Base-by-base conservation (phyloP, 2,888 invertebrate genomes). In the Drosophila peninsularis region DNA sequence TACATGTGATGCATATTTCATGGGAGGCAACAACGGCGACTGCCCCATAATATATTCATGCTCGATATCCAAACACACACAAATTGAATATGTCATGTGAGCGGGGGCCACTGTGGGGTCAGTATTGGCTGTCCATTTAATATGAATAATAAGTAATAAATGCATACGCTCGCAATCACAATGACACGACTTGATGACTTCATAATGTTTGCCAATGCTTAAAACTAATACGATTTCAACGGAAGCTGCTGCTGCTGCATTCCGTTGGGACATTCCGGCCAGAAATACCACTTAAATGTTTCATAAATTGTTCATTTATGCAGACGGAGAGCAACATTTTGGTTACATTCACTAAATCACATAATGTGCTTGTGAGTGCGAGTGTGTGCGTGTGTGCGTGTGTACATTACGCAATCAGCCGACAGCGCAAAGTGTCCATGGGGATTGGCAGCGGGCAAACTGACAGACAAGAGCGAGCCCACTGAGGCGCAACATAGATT, bases 251-350 rank as follows among this genome's bases (percentile, higher is more conserved):
- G 44, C 42, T 42, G 14, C 37, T 36, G 49, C 21, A 64, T 32
- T 64, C 65, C 65, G 30, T 9, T 19, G 65, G 65, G 52, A 64
- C 19, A 34, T 34, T 10, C 41, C 14, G 19, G n/a, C 0, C 42
- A 30, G 14, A 13, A 44, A 39, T 21, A 37, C 24, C 54, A 73
- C 63, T 62, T 68, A 68, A 78, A 78, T 68, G 74, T 64, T 69
- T 74, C 61, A 77, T 83, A 83, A 81, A 86, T 77, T 78, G 74
- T 74, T 81, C 70, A 86, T 63, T 78, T 74, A 78, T 66, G 70
- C 61, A 58, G 44, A 56, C 41, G 30, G 32, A 27, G 41, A 50
- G 34, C 44, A 49, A 44, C 55, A 66, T 47, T 65, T 66, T 34
- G 41, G 54, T 47, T 21, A 47, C 65, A 65, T 66, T 47, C 55